Evolutionary conservation across 2,113 vertebrate species (phyloP).

Genomic region (Apus apus): DNA sequence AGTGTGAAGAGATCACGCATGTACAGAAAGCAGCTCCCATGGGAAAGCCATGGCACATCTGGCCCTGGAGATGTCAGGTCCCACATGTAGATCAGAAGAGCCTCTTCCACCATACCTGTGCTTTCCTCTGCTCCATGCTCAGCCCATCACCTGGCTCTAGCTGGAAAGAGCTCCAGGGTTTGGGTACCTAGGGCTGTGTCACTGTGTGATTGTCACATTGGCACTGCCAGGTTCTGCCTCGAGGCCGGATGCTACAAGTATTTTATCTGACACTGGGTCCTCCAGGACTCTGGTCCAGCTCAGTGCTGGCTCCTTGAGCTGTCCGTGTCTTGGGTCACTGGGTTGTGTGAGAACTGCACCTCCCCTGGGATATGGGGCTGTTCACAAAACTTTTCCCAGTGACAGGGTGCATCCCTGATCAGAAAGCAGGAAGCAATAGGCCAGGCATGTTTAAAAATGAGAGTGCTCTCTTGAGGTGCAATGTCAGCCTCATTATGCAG

Average conservation of each 20-base stretch:
- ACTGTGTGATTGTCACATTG: not conserved
- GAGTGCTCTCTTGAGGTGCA: accelerated
- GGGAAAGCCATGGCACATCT: not conserved
- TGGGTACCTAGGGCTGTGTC: accelerated
- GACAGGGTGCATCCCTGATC: not conserved
- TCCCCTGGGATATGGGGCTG: not conserved
- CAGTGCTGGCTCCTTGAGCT: not conserved
- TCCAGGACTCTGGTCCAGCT: not conserved
- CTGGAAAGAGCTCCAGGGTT: not conserved
- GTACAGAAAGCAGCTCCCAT: not conserved
- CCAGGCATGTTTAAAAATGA: not conserved
- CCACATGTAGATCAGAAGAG: not conserved
- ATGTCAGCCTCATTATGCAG: not conserved
- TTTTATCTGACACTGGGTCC: not conserved
- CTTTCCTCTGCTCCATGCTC: not conserved
- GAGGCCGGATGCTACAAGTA: accelerated
- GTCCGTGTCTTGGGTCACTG: not conserved
- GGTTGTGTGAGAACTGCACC: not conserved
- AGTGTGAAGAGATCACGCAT: not conserved
- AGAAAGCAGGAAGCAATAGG: not conserved
- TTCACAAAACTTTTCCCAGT: not conserved
- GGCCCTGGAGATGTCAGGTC: not conserved
- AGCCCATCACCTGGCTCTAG: not conserved
- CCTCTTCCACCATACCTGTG: accelerated
- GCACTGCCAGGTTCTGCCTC: not conserved